Percentiles rank a stretch among this genome's conserved stretches.
phyloP scores from a whole-genome alignment of 2,113 vertebrate species.

The Craseonycteris thonglongyai region DNA sequence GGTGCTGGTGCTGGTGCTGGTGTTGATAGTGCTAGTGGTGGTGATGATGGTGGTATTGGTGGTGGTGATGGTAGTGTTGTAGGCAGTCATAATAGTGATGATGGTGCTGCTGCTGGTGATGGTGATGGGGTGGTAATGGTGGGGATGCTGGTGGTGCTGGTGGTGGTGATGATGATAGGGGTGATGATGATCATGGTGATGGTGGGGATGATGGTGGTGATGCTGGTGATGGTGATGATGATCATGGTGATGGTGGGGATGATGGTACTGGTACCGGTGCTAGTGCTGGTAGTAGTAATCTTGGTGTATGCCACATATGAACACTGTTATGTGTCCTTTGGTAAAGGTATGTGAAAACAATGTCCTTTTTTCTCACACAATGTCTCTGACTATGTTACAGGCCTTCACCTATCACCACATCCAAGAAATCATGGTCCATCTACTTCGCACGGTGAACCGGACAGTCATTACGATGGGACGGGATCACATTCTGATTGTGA shows the following conservation, averaged over 20 bases:
- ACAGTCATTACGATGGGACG: conserved; percentile 94
- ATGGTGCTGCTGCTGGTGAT: neutral
- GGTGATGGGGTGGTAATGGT: accelerated
- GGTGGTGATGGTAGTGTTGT: neutral
- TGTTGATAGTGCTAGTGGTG: neutral
- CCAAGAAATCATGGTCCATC: conserved; percentile 91
- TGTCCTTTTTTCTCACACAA: neutral
- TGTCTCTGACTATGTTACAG: conserved; percentile 76
- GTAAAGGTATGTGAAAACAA: accelerated
- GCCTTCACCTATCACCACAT: conserved; percentile 89
- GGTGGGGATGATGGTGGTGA: neutral
- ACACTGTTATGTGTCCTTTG: neutral
- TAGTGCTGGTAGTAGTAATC: neutral
- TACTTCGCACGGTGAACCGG: conserved; percentile 89
- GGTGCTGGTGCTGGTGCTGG: accelerated
- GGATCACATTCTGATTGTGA: conserved; percentile 91
- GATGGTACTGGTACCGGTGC: accelerated
- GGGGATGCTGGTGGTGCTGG: neutral
- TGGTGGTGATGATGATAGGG: accelerated
- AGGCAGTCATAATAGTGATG: no score
- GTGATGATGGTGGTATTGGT: accelerated
- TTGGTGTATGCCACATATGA: neutral
- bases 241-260: neutral
- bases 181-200: accelerated
- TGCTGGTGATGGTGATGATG: accelerated